Evolutionary conservation across 2,113 vertebrate species (phyloP), one percentile per base, ranked within the genome.

Genomic region (Microcebus ravelobensis): DNA sequence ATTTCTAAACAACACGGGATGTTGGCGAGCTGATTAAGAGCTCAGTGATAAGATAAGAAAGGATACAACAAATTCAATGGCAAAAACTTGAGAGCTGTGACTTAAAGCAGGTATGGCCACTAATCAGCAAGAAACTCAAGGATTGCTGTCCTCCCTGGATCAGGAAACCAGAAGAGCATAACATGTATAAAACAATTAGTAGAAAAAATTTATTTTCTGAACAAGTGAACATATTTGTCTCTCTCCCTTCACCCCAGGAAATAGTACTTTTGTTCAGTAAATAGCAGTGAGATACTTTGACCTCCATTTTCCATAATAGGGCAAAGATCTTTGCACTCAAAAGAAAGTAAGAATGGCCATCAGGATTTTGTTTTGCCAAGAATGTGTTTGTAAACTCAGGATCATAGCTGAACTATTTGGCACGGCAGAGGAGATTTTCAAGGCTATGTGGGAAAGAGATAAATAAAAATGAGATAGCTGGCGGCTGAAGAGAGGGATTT

Each of bases 371-470:
- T 92, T 94, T 87, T 94, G 65, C 61, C 11, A 23, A 83, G 57
- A 83, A 95, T 31, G 15, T 92, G 57, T 94, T 87, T 74, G 65
- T 59, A 96, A 90, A 27, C 71, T 90, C 55, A 89, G 68, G 17
- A 79, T 45, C 61, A 89, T 67, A 80, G 21, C 18, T 88, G 67
- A 96, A 88, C 85, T 90, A 61, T 97, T 81, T 97, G 84, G 29
- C 81, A 95, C 27, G 68, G 81, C 61, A 73, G 65, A 94, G 34
- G 34, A 91, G 13, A 88, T 90, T 92, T 94, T 67, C 42, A 67
- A 95, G 79, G 85, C 77, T 95, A 85, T 96, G 25, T 89, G 77
- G 67, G 50, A 95, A 96, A 91, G 65, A 90, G 91, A 97, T 96
- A 93, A 94, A 95, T 71, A 92, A 91, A 94, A 95, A 94, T 29